Percentiles rank a stretch among this genome's conserved stretches.
Conservation (phyloP, 2,888 invertebrate genomes). For the Brachylomia viminalis region DNA sequence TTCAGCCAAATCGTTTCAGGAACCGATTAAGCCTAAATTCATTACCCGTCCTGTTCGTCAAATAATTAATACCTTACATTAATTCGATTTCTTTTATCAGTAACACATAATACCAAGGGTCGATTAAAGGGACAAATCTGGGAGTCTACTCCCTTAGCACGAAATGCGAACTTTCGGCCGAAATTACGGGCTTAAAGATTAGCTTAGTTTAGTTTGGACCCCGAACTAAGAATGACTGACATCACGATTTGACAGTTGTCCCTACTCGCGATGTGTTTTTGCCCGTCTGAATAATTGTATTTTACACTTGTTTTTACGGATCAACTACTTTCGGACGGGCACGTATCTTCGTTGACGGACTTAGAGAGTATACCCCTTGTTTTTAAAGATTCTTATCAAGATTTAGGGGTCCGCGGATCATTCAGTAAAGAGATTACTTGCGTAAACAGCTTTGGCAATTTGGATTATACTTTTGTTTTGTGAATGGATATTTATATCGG, state of each 20-base stretch:
- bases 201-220: too few species aligned
- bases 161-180: too few species aligned
- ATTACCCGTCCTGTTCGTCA: constrained; percentile 43
- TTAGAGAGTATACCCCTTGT: not conserved
- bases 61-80: constrained; percentile 56
- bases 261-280: too few species aligned
- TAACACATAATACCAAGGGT: constrained; percentile 45
- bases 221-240: too few species aligned
- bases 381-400: constrained; percentile 59
- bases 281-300: too few species aligned
- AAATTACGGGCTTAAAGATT: too few species aligned
- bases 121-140: constrained; percentile 51
- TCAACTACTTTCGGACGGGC: too few species aligned
- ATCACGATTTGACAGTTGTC: too few species aligned
- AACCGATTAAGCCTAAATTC: constrained; percentile 23
- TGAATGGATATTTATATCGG: constrained; percentile 56
- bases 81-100: constrained; percentile 56
- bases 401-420: constrained; percentile 50
- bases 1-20: constrained; percentile 7
- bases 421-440: constrained; percentile 63
- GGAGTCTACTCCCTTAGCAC: too few species aligned
- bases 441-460: constrained; percentile 65
- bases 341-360: too few species aligned
- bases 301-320: too few species aligned
- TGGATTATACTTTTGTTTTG: constrained; percentile 61